Percentiles rank a stretch among this genome's conserved stretches.
Evolutionary conservation across 1,140 invertebrate genomes (phyloP).

Genomic region (Ectropis grisescens): DNA sequence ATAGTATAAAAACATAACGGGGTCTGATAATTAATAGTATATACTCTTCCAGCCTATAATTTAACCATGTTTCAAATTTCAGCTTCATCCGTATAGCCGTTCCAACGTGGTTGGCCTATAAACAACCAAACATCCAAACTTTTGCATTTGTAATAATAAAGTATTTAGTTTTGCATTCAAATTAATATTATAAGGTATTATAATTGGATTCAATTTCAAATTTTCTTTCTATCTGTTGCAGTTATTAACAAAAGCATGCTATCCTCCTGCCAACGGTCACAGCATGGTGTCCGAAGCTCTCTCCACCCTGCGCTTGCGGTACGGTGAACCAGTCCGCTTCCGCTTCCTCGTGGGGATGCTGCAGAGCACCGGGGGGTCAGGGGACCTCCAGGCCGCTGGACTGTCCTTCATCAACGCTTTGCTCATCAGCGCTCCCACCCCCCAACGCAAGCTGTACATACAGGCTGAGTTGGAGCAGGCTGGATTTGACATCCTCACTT

Average conservation of each 20-base stretch:
- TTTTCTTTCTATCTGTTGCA: too few species aligned
- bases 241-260: slow-evolving; percentile 82
- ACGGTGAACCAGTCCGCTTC: slow-evolving; percentile 93
- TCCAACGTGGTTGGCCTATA: too few species aligned
- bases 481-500: slow-evolving; percentile 78
- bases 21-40: too few species aligned
- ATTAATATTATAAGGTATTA: too few species aligned
- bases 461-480: slow-evolving; percentile 91
- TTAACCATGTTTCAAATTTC: too few species aligned
- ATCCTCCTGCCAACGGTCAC: slow-evolving; percentile 79
- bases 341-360: slow-evolving; percentile 91
- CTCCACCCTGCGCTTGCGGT: slow-evolving; percentile 87
- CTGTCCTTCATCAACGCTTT: slow-evolving; percentile 89
- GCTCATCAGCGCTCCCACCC: slow-evolving; percentile 78
- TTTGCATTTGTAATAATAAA: too few species aligned
- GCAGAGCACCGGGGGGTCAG: slow-evolving; percentile 77
- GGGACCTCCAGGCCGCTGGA: slow-evolving; percentile 84
- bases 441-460: slow-evolving; percentile 86
- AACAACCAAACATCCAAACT: too few species aligned
- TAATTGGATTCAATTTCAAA: too few species aligned
- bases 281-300: slow-evolving; percentile 90
- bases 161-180: too few species aligned
- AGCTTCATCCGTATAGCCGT: too few species aligned
- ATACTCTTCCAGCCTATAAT: too few species aligned
- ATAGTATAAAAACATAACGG: too few species aligned